Evolutionary conservation across 1,140 invertebrate genomes (phyloP).

Genomic region (Drosophila murphyi): DNA sequence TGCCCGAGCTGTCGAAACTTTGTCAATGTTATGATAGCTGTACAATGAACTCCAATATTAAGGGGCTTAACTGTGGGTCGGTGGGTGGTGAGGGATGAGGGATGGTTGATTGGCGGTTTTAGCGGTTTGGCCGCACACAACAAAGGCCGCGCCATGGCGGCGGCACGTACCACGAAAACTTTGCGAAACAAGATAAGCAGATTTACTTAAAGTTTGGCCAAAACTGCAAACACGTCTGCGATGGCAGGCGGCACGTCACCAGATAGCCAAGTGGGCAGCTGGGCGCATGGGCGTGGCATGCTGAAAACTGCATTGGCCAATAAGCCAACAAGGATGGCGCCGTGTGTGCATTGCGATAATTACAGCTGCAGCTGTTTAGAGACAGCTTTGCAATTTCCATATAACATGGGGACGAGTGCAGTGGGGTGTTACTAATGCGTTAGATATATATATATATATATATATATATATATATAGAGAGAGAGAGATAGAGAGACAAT

Average conservation of each 20-base stretch:
- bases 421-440: slow-evolving; percentile 25
- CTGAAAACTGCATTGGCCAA: slow-evolving; percentile 44
- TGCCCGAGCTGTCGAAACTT: slow-evolving; percentile 63
- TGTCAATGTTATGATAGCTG: slow-evolving; percentile 75
- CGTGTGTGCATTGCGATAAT: slow-evolving; percentile 61
- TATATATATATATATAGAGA: no score
- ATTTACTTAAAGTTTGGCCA: slow-evolving; percentile 77
- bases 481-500: neutral
- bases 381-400: slow-evolving; percentile 10
- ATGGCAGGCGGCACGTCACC: slow-evolving; percentile 45
- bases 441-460: no score
- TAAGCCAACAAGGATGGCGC: slow-evolving; percentile 16
- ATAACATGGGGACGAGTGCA: neutral
- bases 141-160: slow-evolving; percentile 60
- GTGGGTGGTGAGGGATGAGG: neutral
- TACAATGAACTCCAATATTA: slow-evolving; percentile 46
- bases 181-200: slow-evolving; percentile 76
- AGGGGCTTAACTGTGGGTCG: neutral
- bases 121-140: slow-evolving; percentile 30
- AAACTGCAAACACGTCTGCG: slow-evolving; percentile 61
- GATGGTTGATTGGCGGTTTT: neutral
- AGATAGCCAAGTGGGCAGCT: slow-evolving; percentile 33
- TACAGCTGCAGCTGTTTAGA: slow-evolving; percentile 69
- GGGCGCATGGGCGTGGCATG: slow-evolving; percentile 26
- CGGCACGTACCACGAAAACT: slow-evolving; percentile 73